Conservation (phyloP, 2,113 vertebrate species). For the Indicator indicator region DNA sequence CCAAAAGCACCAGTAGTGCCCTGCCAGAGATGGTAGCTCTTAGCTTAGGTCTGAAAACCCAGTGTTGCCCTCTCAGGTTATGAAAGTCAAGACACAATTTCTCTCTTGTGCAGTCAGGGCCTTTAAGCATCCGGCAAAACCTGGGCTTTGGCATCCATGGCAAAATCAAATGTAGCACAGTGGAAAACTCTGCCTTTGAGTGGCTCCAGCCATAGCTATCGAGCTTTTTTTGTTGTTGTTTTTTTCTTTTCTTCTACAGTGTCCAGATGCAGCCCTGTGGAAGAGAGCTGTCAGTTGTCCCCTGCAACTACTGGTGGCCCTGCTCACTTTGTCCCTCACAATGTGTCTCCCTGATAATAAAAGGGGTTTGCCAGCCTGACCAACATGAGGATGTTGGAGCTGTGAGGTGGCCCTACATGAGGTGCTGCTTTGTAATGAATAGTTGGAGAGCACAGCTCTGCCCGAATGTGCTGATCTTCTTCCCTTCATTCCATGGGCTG, state of each 20-base stretch:
- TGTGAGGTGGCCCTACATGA: neutral
- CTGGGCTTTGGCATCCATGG: neutral
- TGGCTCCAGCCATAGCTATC: neutral
- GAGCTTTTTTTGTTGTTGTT: neutral
- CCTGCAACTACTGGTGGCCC: neutral
- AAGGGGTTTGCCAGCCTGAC: neutral
- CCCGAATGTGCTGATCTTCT: neutral
- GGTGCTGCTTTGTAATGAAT: neutral
- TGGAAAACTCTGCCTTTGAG: neutral
- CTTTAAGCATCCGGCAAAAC: neutral
- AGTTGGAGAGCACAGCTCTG: neutral
- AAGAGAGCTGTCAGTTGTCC: neutral
- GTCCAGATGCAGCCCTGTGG: neutral
- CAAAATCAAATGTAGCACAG: neutral
- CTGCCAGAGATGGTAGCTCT: neutral
- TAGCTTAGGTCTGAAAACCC: neutral
- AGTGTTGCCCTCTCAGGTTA: neutral
- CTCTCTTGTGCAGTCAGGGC: neutral
- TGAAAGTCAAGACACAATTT: neutral
- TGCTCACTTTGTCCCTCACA: neutral
- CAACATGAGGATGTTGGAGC: rapidly evolving
- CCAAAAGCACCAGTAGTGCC: neutral
- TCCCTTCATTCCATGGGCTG: neutral
- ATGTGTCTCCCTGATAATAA: neutral
- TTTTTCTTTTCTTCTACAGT: no score